A percentile compares a stretch with the other conserved stretches of the same genome.
Conservation (phyloP, 1,140 invertebrate genomes). For the Drosophila serrata region DNA sequence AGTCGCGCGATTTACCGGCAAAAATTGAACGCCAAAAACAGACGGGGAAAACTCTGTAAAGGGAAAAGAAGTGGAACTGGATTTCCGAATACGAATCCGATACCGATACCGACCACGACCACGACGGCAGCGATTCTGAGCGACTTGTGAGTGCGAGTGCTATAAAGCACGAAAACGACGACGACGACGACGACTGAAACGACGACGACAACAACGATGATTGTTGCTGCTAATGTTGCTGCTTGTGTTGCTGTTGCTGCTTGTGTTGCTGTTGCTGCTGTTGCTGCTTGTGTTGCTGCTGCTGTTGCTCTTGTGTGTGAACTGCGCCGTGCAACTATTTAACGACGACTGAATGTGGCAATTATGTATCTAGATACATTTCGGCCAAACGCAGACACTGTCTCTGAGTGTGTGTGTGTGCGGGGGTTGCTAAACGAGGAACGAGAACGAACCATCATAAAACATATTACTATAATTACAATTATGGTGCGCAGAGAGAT, state of each 20-base stretch:
- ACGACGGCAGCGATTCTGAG: slow-evolving; percentile 79
- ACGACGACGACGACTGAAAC: slow-evolving; percentile 42
- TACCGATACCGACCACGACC: slow-evolving; percentile 72
- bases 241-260: slow-evolving; percentile 30
- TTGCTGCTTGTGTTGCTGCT: slow-evolving; percentile 24
- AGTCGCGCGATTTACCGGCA: slow-evolving; percentile 42
- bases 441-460: slow-evolving; percentile 78
- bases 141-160: slow-evolving; percentile 75
- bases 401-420: slow-evolving; percentile 43
- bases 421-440: slow-evolving; percentile 78
- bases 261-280: slow-evolving; percentile 38
- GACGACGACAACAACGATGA: slow-evolving; percentile 48
- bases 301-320: slow-evolving; percentile 51
- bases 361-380: slow-evolving; percentile 86
- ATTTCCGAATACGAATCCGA: slow-evolving; percentile 59
- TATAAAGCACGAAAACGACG: slow-evolving; percentile 79
- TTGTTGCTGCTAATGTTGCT: slow-evolving; percentile 48
- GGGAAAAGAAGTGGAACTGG: no score
- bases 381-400: slow-evolving; percentile 74
- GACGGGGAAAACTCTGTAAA: no score
- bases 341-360: slow-evolving; percentile 85
- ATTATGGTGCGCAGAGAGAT: slow-evolving; percentile 70
- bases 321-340: slow-evolving; percentile 85
- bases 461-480: slow-evolving; percentile 84
- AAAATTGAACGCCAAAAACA: slow-evolving; percentile 18